Conservation (phyloP, 2,888 invertebrate genomes). For the Lithophane ornitopus region DNA sequence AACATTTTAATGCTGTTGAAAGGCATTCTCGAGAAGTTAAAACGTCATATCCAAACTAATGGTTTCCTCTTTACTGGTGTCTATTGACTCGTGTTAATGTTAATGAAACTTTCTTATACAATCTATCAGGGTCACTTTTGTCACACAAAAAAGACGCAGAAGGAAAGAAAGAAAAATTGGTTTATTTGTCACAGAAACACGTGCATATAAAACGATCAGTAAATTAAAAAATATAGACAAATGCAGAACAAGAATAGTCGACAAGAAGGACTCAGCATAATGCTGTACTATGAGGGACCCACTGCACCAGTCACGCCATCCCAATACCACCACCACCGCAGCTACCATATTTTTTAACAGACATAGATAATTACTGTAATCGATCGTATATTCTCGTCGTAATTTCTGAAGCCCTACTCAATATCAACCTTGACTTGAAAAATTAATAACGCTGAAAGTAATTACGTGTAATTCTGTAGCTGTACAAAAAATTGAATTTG, state of each 20-base stretch:
- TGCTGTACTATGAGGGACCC: too few relatives aligned
- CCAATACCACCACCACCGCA: too few relatives aligned
- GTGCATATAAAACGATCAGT: too few relatives aligned
- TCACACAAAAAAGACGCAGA: neutral
- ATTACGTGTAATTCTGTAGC: slow-evolving; percentile 3
- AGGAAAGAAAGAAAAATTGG: neutral
- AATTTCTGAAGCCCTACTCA: slow-evolving; percentile 16
- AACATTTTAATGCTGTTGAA: slow-evolving; percentile 54
- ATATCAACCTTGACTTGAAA: slow-evolving; percentile 16
- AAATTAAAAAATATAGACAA: too few relatives aligned
- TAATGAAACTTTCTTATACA: slow-evolving; percentile 22
- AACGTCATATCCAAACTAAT: slow-evolving; percentile 49
- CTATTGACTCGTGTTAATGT: slow-evolving; percentile 17
- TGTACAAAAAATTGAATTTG: neutral
- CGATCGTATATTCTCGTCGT: neutral
- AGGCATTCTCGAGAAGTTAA: slow-evolving; percentile 43
- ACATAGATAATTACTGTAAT: neutral
- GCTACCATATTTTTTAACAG: too few relatives aligned
- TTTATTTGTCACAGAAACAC: neutral
- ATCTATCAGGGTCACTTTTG: slow-evolving; percentile 22
- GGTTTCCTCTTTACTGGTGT: slow-evolving; percentile 35
- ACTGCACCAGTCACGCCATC: too few relatives aligned
- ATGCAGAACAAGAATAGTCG: too few relatives aligned
- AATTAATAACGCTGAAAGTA: slow-evolving; percentile 14
- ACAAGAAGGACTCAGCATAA: too few relatives aligned